Conservation (phyloP, 2,888 invertebrate genomes). For the Doris montereyensis region DNA sequence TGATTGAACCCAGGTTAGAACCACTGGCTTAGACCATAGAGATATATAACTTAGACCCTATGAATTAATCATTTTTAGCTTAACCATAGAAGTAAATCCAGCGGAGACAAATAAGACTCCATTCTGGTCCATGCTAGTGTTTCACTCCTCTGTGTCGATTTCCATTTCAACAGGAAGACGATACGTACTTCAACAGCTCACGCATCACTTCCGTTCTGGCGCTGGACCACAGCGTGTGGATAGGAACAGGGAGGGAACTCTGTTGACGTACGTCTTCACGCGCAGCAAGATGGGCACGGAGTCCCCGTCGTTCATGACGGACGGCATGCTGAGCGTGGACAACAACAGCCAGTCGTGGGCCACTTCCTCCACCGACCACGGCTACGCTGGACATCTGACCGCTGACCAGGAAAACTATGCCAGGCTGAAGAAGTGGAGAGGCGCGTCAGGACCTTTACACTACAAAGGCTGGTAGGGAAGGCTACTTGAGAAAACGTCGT, state of each 20-base stretch:
- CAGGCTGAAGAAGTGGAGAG: slow-evolving; percentile 36
- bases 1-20: no score
- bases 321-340: slow-evolving; percentile 5
- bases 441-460: slow-evolving; percentile 28
- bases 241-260: slow-evolving; percentile 75
- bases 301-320: slow-evolving; percentile 46
- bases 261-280: slow-evolving; percentile 67
- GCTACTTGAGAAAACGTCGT: background rate
- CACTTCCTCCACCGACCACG: no score
- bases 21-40: no score
- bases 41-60: no score
- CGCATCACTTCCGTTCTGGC: slow-evolving; percentile 73
- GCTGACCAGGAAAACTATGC: slow-evolving; percentile 35
- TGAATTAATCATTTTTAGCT: no score
- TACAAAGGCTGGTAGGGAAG: slow-evolving; percentile 5
- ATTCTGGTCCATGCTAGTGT: no score
- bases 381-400: no score
- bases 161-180: slow-evolving; percentile 66
- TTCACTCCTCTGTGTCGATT: no score
- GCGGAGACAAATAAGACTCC: background rate
- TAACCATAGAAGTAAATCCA: background rate
- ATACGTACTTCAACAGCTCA: slow-evolving; percentile 67
- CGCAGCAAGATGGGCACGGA: slow-evolving; percentile 58
- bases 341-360: slow-evolving; percentile 18
- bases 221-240: slow-evolving; percentile 72